Evolutionary conservation across 2,113 vertebrate species (phyloP).

Genomic region (Pangasianodon hypophthalmus): DNA sequence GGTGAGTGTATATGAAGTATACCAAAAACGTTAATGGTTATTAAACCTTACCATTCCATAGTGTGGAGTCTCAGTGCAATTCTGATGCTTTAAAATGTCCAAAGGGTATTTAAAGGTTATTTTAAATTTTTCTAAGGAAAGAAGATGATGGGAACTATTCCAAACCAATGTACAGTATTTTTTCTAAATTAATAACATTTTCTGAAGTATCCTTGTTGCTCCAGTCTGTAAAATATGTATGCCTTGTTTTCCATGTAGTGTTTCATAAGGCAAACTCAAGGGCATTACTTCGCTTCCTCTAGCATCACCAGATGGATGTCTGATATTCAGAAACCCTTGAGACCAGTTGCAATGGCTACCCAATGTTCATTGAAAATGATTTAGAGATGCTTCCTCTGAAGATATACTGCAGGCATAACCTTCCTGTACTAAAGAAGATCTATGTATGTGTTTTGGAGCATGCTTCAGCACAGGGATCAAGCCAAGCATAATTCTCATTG

Average conservation of each 20-base stretch:
- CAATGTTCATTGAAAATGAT: constrained; percentile 40
- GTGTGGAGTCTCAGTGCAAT: not conserved
- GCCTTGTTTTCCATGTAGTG: not conserved
- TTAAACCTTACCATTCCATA: not conserved
- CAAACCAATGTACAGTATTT: not conserved
- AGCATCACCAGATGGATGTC: constrained; percentile 26
- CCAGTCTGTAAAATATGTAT: not conserved
- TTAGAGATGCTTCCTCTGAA: constrained; percentile 13
- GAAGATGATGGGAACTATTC: not conserved
- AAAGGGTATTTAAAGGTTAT: not conserved
- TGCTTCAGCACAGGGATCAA: constrained; percentile 37
- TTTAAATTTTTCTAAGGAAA: not conserved
- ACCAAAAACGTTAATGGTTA: not conserved
- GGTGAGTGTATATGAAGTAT: not conserved
- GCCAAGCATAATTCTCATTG: constrained; percentile 11
- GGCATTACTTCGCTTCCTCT: constrained; percentile 13
- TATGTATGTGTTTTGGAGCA: constrained; percentile 39
- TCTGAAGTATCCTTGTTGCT: not conserved
- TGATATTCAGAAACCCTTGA: constrained; percentile 24
- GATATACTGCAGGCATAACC: constrained; percentile 23
- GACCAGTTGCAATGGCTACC: constrained; percentile 22
- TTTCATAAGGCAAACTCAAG: constrained; percentile 20
- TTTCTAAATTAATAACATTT: constrained; percentile 20
- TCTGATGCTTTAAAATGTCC: not conserved
- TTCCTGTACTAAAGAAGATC: constrained; percentile 43